A percentile compares a stretch with the other conserved stretches of the same genome.
Evolutionary conservation across 2,888 invertebrate genomes (phyloP).

Genomic region (Mesopsocus fuscifrons): DNA sequence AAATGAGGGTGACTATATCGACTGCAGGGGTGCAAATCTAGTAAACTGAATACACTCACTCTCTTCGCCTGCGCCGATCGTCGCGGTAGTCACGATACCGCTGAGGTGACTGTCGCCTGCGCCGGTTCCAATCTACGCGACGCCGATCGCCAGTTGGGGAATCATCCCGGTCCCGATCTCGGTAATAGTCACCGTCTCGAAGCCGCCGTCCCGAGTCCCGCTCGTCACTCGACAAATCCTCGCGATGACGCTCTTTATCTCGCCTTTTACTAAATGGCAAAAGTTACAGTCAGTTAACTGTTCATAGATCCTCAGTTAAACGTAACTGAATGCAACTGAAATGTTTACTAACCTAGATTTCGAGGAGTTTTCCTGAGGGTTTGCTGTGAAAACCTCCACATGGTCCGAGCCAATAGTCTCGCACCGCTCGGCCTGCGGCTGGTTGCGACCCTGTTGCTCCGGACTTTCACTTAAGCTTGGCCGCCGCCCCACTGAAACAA

Average conservation of each 20-base stretch:
- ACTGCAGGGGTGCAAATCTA: too few species aligned
- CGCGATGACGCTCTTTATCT: slow-evolving; percentile 13
- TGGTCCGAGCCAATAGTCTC: slow-evolving; percentile 20
- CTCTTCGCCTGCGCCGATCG: slow-evolving; percentile 13
- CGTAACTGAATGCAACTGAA: not conserved
- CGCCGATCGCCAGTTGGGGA: slow-evolving; percentile 12
- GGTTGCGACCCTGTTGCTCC: slow-evolving; percentile 2
- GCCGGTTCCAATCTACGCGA: slow-evolving; percentile 9
- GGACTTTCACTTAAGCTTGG: not conserved
- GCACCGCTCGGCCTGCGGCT: slow-evolving; percentile 17
- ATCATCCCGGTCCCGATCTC: slow-evolving; percentile 14
- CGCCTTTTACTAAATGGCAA: slow-evolving; percentile 12
- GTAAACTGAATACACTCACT: too few species aligned
- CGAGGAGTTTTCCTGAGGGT: slow-evolving; percentile 9
- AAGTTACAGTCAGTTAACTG: too few species aligned
- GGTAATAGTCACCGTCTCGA: slow-evolving; percentile 13
- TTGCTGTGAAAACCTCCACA: slow-evolving; percentile 14
- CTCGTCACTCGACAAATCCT: slow-evolving; percentile 13
- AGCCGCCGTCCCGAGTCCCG: slow-evolving; percentile 11
- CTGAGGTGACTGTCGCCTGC: slow-evolving; percentile 13
- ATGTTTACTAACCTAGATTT: not conserved
- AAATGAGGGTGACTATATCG: too few species aligned
- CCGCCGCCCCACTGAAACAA: not conserved
- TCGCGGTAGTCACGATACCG: slow-evolving; percentile 9
- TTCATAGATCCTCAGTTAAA: too few species aligned